Percentiles rank a stretch among this genome's conserved stretches.
Conservation (phyloP, 92 coral and sea anemone genomes). For the Porites lobata region DNA sequence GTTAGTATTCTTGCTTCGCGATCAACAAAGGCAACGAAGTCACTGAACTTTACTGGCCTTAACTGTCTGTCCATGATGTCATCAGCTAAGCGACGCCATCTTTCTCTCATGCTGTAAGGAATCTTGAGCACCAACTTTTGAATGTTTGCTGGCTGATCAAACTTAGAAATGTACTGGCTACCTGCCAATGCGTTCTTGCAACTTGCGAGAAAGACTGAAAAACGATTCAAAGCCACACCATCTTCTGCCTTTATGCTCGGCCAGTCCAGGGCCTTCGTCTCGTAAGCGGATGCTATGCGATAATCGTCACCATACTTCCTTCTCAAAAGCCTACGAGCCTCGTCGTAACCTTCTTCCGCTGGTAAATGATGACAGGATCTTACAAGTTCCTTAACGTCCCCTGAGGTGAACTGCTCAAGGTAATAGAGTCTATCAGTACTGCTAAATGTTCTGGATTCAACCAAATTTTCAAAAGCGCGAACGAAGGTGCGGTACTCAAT, state of each 20-base stretch:
- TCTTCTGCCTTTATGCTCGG: conserved; percentile 39
- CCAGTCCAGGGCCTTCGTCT: conserved; percentile 55
- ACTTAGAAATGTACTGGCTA: conserved; percentile 49
- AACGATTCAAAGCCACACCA: conserved; percentile 37
- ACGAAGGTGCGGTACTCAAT: conserved; percentile 50
- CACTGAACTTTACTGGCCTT: conserved; percentile 27
- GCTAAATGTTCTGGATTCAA: conserved; percentile 53
- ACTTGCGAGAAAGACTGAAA: conserved; percentile 50
- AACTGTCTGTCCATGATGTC: conserved; percentile 28
- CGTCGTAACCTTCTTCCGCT: conserved; percentile 25
- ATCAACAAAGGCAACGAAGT: conserved; percentile 42
- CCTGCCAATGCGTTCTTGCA: conserved; percentile 64
- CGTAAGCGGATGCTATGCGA: conserved; percentile 52
- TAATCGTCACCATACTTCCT: conserved; percentile 53
- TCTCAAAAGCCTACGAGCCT: conserved; percentile 49
- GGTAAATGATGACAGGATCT: conserved; percentile 50
- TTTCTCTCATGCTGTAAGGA: conserved; percentile 55
- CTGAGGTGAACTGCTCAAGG: conserved; percentile 61
- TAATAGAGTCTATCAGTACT: conserved; percentile 44
- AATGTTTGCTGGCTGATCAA: conserved; percentile 59
- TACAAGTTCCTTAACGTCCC: conserved; percentile 55
- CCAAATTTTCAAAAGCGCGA: conserved; percentile 50
- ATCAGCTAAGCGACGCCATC: conserved; percentile 51
- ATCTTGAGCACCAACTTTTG: conserved; percentile 36
- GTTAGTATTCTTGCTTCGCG: conserved; percentile 56